phyloP scores from a whole-genome alignment of 2,888 invertebrate genomes.

The Erynnis tages region DNA sequence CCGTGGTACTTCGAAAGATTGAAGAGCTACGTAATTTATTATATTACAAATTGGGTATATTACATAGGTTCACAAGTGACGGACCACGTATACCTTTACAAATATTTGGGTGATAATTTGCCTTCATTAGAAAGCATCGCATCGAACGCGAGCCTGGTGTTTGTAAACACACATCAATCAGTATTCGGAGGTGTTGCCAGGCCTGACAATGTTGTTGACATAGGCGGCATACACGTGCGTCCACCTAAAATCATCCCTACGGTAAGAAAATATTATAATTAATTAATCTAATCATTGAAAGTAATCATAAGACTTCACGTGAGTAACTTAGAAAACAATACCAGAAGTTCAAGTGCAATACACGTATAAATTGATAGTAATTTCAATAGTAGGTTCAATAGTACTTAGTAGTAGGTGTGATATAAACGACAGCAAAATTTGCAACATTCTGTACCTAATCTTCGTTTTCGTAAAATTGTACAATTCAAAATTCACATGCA shows the following conservation, averaged over 20 bases:
- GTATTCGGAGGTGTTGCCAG: conserved; percentile 81
- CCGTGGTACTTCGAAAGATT: conserved; percentile 73
- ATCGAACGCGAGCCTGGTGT: conserved; percentile 78
- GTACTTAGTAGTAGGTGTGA: too few relatives aligned
- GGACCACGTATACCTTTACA: conserved; percentile 68
- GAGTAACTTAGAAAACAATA: too few relatives aligned
- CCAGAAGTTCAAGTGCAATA: too few relatives aligned
- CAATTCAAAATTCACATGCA: neutral
- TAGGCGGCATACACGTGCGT: conserved; percentile 84
- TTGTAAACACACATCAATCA: conserved; percentile 85
- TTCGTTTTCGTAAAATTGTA: neutral
- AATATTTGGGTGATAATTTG: conserved; percentile 76
- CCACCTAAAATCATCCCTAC: conserved; percentile 72
- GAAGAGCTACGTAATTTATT: conserved; percentile 64
- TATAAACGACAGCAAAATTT: too few relatives aligned
- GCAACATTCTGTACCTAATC: too few relatives aligned
- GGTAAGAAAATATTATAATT: conserved; percentile 49
- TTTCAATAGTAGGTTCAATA: too few relatives aligned
- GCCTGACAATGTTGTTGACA: conserved; percentile 83
- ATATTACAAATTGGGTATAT: conserved; percentile 71
- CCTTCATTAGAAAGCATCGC: conserved; percentile 81
- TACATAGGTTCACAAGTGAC: conserved; percentile 70
- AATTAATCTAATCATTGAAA: too few relatives aligned
- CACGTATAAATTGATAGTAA: too few relatives aligned
- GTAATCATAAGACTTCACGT: too few relatives aligned